These are phyloP conservation scores for Anoplolepis gracilipes DNA, from an alignment of 1,140 invertebrate genomes.

Conservation along the genomic window DNA sequence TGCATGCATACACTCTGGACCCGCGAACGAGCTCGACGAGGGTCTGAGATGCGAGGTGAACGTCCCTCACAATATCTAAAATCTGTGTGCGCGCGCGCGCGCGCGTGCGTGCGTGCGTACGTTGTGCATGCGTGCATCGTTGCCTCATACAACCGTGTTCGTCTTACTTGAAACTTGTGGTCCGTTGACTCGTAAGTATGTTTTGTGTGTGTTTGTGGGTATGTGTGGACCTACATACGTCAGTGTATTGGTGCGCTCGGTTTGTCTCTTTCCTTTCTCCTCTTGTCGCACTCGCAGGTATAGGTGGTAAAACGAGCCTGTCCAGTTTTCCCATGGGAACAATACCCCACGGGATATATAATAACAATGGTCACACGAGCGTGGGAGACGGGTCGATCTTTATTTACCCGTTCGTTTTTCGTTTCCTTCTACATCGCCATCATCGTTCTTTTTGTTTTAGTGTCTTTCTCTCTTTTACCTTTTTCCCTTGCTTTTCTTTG, in stretches of 20 bases:
- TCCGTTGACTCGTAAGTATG: constrained; percentile 10
- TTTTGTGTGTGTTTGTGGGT: not conserved
- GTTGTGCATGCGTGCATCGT: constrained; percentile 46
- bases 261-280: constrained; percentile 32
- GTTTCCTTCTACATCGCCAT: constrained; percentile 63
- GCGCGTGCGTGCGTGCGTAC: constrained; percentile 61
- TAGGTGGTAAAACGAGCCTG: constrained; percentile 77
- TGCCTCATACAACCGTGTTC: constrained; percentile 27
- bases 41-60: constrained; percentile 81
- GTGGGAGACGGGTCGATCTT: constrained; percentile 80
- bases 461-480: constrained; percentile 8
- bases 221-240: constrained; percentile 25
- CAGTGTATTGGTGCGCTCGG: constrained; percentile 44
- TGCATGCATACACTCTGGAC: constrained; percentile 65
- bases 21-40: constrained; percentile 67
- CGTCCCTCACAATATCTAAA: constrained; percentile 83
- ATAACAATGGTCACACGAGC: constrained; percentile 80
- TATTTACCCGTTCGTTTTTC: constrained; percentile 78
- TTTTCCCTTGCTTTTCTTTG: constrained; percentile 35
- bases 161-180: constrained; percentile 71
- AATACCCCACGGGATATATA: constrained; percentile 81
- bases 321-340: constrained; percentile 83
- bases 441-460: constrained; percentile 21
- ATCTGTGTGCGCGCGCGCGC: constrained; percentile 75
- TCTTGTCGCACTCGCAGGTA: constrained; percentile 56